Evolutionary conservation across 2,888 invertebrate species (phyloP).

Genomic region (Priocnemis perturbator): DNA sequence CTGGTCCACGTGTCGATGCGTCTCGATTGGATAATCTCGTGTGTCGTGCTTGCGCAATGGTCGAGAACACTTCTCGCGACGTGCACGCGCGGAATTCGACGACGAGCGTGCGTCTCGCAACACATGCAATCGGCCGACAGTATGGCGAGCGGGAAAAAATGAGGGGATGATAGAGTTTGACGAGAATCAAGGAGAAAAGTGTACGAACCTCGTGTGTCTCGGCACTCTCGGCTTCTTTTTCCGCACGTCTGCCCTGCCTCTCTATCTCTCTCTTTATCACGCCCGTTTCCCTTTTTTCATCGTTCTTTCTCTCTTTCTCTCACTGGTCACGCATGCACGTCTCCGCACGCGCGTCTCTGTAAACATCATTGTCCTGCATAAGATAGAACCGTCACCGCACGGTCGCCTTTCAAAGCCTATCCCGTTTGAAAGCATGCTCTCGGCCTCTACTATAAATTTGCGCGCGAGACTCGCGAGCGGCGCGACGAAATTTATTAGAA

Average conservation of each 20-base stretch:
- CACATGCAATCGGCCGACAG: slow-evolving; percentile 44
- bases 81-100: slow-evolving; percentile 27
- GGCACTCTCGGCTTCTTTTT: slow-evolving; percentile 21
- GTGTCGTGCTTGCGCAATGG: no score
- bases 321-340: slow-evolving; percentile 5
- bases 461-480: neutral
- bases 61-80: slow-evolving; percentile 15
- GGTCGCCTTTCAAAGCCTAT: no score
- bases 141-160: slow-evolving; percentile 33
- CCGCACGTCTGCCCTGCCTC: neutral
- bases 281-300: slow-evolving; percentile 1
- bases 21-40: no score
- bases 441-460: no score
- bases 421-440: no score
- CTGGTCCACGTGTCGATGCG: neutral
- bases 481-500: slow-evolving; percentile 10
- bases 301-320: neutral
- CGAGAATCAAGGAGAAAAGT: slow-evolving; percentile 50
- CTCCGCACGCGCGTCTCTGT: slow-evolving; percentile 16
- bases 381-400: neutral
- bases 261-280: slow-evolving; percentile 6
- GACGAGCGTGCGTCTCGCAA: slow-evolving; percentile 38
- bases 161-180: slow-evolving; percentile 31
- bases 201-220: slow-evolving; percentile 50
- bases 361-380: slow-evolving; percentile 25